These are phyloP conservation scores for Tigriopus californicus DNA, from an alignment of 2,888 invertebrate genomes.

Conservation along the genomic window DNA sequence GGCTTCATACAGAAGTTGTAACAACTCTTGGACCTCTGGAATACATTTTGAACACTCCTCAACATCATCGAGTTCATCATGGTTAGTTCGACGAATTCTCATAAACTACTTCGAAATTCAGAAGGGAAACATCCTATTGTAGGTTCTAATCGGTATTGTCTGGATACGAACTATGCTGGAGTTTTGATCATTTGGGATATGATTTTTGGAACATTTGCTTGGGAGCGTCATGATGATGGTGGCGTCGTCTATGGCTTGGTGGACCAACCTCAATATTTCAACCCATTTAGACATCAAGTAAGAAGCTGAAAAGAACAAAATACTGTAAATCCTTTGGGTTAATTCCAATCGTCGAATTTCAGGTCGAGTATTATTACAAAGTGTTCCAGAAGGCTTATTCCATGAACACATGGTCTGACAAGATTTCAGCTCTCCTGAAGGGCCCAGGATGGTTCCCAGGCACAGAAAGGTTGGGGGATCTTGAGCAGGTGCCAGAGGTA, in stretches of 20 bases:
- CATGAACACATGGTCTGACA: slow-evolving; percentile 40
- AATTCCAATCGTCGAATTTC: slow-evolving; percentile 33
- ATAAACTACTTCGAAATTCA: no score
- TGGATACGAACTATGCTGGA: slow-evolving; percentile 83
- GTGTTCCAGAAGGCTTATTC: slow-evolving; percentile 42
- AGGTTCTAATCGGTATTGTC: slow-evolving; percentile 62
- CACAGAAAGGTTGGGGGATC: slow-evolving; percentile 50
- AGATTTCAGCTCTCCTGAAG: slow-evolving; percentile 49
- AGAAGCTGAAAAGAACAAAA: slow-evolving; percentile 16
- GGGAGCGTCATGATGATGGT: slow-evolving; percentile 47
- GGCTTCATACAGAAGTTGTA: slow-evolving; percentile 75
- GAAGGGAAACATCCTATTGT: no score
- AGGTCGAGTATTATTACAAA: slow-evolving; percentile 39
- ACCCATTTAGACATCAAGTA: slow-evolving; percentile 58
- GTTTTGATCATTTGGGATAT: slow-evolving; percentile 74
- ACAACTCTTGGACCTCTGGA: slow-evolving; percentile 63
- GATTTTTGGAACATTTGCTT: slow-evolving; percentile 59
- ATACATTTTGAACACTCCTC: slow-evolving; percentile 67
- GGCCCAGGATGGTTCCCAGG: slow-evolving; percentile 80
- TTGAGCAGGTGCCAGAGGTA: slow-evolving; percentile 54
- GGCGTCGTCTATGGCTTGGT: slow-evolving; percentile 61
- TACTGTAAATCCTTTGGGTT: not conserved
- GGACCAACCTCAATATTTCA: slow-evolving; percentile 57
- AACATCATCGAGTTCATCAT: slow-evolving; percentile 70
- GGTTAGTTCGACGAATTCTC: no score